Evolutionary conservation across 2,888 invertebrate genomes (phyloP).

Genomic region (Cheilosia pagana): DNA sequence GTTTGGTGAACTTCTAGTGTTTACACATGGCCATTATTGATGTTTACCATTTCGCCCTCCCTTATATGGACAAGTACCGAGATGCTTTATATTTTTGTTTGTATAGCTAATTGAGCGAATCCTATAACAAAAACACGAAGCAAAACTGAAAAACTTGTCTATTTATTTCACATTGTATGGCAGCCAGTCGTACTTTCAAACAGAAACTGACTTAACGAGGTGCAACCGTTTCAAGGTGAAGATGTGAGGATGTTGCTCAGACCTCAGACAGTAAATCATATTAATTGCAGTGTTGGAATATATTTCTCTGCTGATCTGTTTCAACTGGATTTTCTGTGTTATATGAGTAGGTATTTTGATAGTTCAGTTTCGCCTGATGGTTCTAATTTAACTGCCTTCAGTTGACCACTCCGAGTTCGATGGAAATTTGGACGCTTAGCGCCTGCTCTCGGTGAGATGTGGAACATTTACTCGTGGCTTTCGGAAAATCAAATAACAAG

Average conservation of each 20-base stretch:
- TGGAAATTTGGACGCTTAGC: no score
- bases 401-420: no score
- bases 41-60: conserved; percentile 35
- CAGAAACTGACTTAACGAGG: conserved; percentile 47
- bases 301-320: no score
- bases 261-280: conserved; percentile 19
- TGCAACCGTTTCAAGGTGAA: conserved; percentile 60
- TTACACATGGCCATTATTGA: conserved; percentile 15
- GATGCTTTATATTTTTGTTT: conserved; percentile 50
- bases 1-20: conserved; percentile 33
- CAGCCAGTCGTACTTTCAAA: conserved; percentile 30
- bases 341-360: no score
- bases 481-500: no score
- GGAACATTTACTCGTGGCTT: no score
- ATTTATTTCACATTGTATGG: conserved; percentile 47
- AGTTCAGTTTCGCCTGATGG: no score
- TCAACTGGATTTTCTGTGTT: no score
- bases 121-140: conserved; percentile 46
- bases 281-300: conserved; percentile 20
- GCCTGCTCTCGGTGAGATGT: no score
- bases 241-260: conserved; percentile 17
- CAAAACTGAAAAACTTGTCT: conserved; percentile 35
- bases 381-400: no score
- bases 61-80: conserved; percentile 24
- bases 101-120: conserved; percentile 73